Base-by-base conservation (phyloP, 2,888 invertebrate species). In the Stenotaenia linearis region DNA sequence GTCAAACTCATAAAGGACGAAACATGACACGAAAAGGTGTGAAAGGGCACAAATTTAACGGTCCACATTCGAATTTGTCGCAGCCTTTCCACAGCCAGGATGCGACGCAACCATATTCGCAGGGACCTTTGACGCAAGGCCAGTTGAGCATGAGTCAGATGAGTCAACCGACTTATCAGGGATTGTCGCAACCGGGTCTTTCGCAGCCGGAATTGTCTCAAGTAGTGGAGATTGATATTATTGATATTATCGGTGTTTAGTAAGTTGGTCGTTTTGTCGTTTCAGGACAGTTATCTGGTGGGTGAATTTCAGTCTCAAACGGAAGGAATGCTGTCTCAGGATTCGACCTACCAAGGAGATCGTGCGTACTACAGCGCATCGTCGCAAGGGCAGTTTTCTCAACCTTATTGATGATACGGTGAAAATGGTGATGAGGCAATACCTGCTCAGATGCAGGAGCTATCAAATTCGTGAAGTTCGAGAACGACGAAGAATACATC, bases 251-350 rank as follows among this genome's bases (percentile, higher is more conserved):
- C n/a, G n/a, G n/a, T n/a, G n/a, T n/a, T n/a, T n/a, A n/a, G n/a
- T n/a, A n/a, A n/a, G n/a, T 21, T 75, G 23, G 45, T 28, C 10
- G 2, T 78, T 25, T 23, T 21, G 12, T 30, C 25, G 7, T 91
- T 91, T 83, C 92, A 94, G 89, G 95, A 95, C 87, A 93, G 93
- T 80, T 91, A 92, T 85, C 91, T 93, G 86, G 91, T 92, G 78
- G 90, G 90, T 45, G 95, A 95, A 86, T 93, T 93, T 87, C 93
- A 93, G 85, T 96, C 96, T 78, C 97, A 97, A 89, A 94, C 96
- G 89, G 97, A 97, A 86, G 96, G 95, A 79, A 90, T 97, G 84
- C 89, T 97, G 84, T 97, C 97, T 77, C 97, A 97, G 89, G 97
- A 95, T 87, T 93, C 93, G 75, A 92, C 92, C 83, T 94, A 93